Base-by-base conservation (phyloP, 2,797 vertebrate genomes). In the Triplophysa yarkandensis region DNA sequence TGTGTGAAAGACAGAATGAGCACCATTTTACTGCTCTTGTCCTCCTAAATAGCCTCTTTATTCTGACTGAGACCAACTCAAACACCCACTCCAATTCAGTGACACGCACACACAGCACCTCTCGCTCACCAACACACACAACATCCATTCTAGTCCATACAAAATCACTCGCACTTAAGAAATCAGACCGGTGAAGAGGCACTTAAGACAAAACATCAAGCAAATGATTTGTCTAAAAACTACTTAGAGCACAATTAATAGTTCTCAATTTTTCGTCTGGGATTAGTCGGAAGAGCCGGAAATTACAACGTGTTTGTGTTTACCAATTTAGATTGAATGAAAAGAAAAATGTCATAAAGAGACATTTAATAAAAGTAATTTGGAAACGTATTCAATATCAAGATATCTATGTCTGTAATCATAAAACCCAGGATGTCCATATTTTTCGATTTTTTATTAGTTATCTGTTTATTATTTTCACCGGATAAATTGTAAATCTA, bases 1-100 rank as follows among this genome's bases (percentile, higher is more conserved):
- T 74, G 71, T 77, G 72, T 82, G 80, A 82, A 91, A 88, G 90
- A 87, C 88, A 88, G 87, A 91, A 89, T 90, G 89, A 89, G 88
- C 87, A 87, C 87, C 87, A 91, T 93, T 92, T 89, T 91, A 89
- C 87, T 72, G 63, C 90, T 87, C 90, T 92, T 92, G 89, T 91
- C 86, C 88, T 75, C 69, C 77, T 91, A 92, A 92, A 81, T 72
- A 79, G 82, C 63, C 77, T 81, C 77, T 83, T 83, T 75, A 81
- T 74, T 62, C 69, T 78, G 54, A 48, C 58, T 67, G 73, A 81
- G 70, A 58, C 70, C 73, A 83, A 77, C 70, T 79, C 68, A 76
- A 66, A 80, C 81, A 82, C 81, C 81, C 78, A 80, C 75, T 80
- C 57, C 78, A 68, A 75, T 75, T 75, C 77, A 80, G 17, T 27